These are phyloP conservation scores for Epinephelus lanceolatus DNA, from an alignment of 2,113 vertebrate genomes.

Conservation along the genomic window DNA sequence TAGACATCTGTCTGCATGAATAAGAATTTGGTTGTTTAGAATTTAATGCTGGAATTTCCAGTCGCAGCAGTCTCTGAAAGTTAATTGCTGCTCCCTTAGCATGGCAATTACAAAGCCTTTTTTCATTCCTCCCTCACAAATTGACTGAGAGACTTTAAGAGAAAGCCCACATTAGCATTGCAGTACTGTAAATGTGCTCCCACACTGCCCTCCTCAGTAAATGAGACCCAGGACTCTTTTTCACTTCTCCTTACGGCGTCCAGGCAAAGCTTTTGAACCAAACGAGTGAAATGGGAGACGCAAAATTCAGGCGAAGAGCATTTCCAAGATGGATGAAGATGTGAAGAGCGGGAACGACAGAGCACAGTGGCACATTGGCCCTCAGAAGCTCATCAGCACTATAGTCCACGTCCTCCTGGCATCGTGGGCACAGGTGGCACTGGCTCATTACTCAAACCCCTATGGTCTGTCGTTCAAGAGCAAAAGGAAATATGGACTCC, in stretches of 20 bases:
- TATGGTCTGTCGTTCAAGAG: slow-evolving; percentile 34
- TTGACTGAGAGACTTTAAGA: slow-evolving; percentile 1
- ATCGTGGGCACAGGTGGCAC: slow-evolving; percentile 66
- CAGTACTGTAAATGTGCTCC: slow-evolving; percentile 12
- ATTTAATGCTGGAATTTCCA: slow-evolving; percentile 23
- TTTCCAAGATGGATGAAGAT: slow-evolving; percentile 33
- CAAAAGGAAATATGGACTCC: slow-evolving; percentile 40
- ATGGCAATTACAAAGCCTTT: slow-evolving; percentile 11
- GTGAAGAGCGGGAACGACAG: background rate
- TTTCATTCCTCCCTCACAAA: slow-evolving; percentile 4
- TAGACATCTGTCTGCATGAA: background rate
- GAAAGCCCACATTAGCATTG: slow-evolving; percentile 22
- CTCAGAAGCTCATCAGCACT: slow-evolving; percentile 50
- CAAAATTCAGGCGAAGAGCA: background rate
- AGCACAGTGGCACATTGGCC: slow-evolving; percentile 17
- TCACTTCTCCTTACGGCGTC: slow-evolving; percentile 3
- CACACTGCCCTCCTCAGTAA: background rate
- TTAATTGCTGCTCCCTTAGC: slow-evolving; percentile 18
- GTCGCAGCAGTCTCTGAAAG: slow-evolving; percentile 1
- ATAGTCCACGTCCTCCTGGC: slow-evolving; percentile 25
- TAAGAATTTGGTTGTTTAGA: background rate
- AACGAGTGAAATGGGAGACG: slow-evolving; percentile 19
- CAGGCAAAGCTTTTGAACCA: slow-evolving; percentile 1
- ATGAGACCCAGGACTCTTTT: slow-evolving; percentile 20
- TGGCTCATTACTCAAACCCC: slow-evolving; percentile 66